A percentile compares a stretch with the other conserved stretches of the same genome.
Conservation (phyloP, 2,888 invertebrate species). For the Macrophya alboannulata region DNA sequence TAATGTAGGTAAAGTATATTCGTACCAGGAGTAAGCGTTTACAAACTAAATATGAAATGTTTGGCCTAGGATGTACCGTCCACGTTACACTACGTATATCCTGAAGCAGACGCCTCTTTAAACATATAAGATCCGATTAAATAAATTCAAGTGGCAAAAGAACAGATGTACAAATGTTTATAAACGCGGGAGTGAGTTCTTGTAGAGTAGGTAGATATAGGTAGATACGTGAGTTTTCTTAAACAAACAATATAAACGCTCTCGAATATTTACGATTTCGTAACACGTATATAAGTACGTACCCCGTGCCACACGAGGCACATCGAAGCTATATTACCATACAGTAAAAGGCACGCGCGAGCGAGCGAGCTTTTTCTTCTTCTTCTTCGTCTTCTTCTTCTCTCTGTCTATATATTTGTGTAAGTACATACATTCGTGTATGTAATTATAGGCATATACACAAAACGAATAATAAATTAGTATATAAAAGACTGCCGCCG, state of each 20-base stretch:
- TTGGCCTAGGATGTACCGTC: background rate
- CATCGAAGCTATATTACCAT: constrained; percentile 8
- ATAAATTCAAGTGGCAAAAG: constrained; percentile 52
- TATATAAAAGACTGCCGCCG: background rate
- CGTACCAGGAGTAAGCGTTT: background rate
- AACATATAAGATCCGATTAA: constrained; percentile 38
- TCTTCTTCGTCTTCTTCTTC: background rate
- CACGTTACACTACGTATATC: background rate
- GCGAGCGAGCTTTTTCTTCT: constrained; percentile 30
- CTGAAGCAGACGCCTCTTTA: background rate
- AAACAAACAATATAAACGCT: constrained; percentile 41
- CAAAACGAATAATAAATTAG: background rate
- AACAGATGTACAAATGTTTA: constrained; percentile 56
- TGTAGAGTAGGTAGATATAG: background rate
- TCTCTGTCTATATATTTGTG: background rate
- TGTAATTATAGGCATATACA: background rate
- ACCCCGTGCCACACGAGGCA: background rate
- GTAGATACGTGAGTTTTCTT: constrained; percentile 7
- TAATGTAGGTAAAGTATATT: background rate
- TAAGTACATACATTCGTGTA: background rate
- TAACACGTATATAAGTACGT: background rate
- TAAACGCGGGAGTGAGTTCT: background rate
- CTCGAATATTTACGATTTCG: constrained; percentile 55
- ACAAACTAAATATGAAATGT: background rate
- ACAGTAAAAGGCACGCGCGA: background rate